These are phyloP conservation scores for Hippopotamus amphibius DNA, from an alignment of 2,113 vertebrate genomes.

Conservation along the genomic window DNA sequence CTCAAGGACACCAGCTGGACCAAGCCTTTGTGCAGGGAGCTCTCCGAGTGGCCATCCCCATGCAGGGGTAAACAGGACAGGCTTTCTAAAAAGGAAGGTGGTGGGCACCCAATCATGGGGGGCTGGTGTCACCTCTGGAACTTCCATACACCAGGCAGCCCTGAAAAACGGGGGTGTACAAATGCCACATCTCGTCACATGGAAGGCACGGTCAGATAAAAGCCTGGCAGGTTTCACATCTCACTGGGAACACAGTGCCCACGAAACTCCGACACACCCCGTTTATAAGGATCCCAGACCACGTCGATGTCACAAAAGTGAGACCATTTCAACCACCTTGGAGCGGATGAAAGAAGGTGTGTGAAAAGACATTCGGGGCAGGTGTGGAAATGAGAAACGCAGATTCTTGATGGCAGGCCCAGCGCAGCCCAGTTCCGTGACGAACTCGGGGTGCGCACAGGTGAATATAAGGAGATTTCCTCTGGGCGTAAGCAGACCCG, in stretches of 20 bases:
- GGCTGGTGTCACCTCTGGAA: background rate
- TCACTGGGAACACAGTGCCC: accelerated
- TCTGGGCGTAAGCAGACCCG: background rate
- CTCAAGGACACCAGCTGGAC: background rate
- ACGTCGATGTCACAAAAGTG: accelerated
- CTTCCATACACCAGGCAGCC: background rate
- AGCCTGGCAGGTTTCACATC: accelerated
- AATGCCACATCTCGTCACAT: accelerated
- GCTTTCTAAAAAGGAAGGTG: too few relatives aligned
- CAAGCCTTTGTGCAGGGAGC: background rate
- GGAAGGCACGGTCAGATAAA: accelerated
- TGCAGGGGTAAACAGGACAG: accelerated
- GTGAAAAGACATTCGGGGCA: accelerated
- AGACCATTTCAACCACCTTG: accelerated
- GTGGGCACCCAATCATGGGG: accelerated
- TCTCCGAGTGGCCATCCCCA: accelerated
- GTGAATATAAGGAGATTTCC: background rate
- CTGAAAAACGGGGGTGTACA: background rate
- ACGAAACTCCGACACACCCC: accelerated
- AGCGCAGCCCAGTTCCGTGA: background rate
- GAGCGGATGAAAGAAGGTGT: accelerated
- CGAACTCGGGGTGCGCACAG: accelerated
- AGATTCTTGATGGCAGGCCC: accelerated
- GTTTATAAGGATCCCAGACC: accelerated
- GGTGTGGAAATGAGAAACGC: background rate